Evolutionary conservation across 2,888 invertebrate species (phyloP), one percentile per base, ranked within the genome.

Genomic region (Dyspetes luteomarginatus): DNA sequence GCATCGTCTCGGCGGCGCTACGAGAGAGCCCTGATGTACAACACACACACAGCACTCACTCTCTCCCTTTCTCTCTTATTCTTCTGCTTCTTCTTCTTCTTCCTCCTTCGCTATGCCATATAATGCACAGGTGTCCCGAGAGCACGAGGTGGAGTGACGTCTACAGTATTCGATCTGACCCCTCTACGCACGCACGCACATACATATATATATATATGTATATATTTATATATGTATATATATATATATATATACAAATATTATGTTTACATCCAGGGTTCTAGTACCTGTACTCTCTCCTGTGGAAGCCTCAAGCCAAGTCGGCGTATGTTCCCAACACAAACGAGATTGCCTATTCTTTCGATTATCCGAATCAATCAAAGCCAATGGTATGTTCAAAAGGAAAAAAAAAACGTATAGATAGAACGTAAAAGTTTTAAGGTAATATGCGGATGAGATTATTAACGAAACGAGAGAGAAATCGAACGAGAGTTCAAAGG

Each of bases 41-140:
- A 72, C 56, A 48, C 60, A 55, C 5, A 64, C 52, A 36, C 43
- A 5, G n/a, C n/a, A 30, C 72, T 75, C 71, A 68, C 79, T 76
- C 68, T 75, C 64, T 73, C 73, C 72, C 79, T 77, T 78, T 78
- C 80, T 80, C 58, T 67, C 64, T 64, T 58, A 55, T 68, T 69
- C 64, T 64, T 26, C 67, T 64, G 64, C 30, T 41, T 56, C 65
- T 58, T 45, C 58, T 78, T 58, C 55, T 24, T 48, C 68, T 45
- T 41, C 36, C 30, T 50, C 48, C 19, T 48, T 15, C 28, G 19
- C 56, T 58, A 52, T 43, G 19, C 15, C 67, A 30, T 45, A 56
- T 41, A 48, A 26, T 26, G 7, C 43, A 72, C 80, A 81, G 80
- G 76, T 76, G 80, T 72, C 60, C 52, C 60, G 58, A 30, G 58